Percentiles rank a stretch among this genome's conserved stretches.
These are phyloP conservation scores for Drosophila fungiperda DNA, from an alignment of 2,888 invertebrate genomes.

Conservation along the genomic window DNA sequence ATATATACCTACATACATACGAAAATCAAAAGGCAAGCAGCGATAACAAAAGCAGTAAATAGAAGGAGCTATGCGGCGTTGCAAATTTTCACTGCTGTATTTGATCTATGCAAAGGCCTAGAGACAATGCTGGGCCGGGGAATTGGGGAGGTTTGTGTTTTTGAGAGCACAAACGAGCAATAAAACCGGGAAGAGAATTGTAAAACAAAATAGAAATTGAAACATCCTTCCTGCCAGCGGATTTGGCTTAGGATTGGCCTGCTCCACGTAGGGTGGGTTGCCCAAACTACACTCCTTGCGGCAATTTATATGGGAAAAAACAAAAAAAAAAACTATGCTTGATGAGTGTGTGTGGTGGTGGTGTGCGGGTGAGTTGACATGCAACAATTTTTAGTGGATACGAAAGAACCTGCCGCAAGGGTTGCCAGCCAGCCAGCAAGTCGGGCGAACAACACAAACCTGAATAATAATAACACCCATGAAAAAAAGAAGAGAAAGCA, in stretches of 20 bases:
- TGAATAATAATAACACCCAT: constrained; percentile 51
- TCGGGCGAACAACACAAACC: constrained; percentile 42
- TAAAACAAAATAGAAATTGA: constrained; percentile 81
- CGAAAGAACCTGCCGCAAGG: constrained; percentile 78
- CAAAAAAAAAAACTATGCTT: constrained; percentile 46
- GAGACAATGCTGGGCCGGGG: not conserved
- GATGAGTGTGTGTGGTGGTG: constrained; percentile 11
- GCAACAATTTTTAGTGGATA: constrained; percentile 71
- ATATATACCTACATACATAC: not conserved
- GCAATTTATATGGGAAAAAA: constrained; percentile 50
- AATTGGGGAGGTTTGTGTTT: constrained; percentile 62
- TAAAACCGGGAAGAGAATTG: constrained; percentile 72
- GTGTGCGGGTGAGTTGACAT: constrained; percentile 56
- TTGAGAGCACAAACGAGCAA: constrained; percentile 53
- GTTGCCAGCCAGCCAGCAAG: constrained; percentile 51
- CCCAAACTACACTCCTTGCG: constrained; percentile 53
- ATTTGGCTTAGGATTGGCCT: constrained; percentile 20
- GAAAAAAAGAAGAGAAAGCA: constrained; percentile 12
- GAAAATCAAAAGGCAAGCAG: constrained; percentile 36
- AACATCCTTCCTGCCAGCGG: constrained; percentile 74
- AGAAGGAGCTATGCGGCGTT: constrained; percentile 51
- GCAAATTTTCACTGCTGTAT: constrained; percentile 67
- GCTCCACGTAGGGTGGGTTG: constrained; percentile 35
- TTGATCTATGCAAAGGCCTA: constrained; percentile 41
- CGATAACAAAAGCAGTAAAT: constrained; percentile 40